Percentiles rank a stretch among this genome's conserved stretches.
phyloP scores from a whole-genome alignment of 2,113 vertebrate species.

The Chrysemys picta region DNA sequence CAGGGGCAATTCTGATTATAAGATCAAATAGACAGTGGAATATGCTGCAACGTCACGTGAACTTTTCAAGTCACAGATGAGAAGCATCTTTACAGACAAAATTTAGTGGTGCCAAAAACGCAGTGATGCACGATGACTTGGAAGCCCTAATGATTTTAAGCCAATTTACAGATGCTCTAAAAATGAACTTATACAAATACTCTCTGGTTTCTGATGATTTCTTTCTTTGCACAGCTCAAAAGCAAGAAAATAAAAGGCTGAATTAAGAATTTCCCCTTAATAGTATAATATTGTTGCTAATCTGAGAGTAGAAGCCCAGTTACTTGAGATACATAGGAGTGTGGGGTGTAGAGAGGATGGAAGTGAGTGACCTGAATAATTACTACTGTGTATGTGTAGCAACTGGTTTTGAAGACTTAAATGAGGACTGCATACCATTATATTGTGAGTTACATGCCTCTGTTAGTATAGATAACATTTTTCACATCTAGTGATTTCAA shows the following conservation, averaged over 20 bases:
- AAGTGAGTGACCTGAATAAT: slow-evolving; percentile 39
- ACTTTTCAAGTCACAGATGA: slow-evolving; percentile 13
- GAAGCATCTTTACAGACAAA: slow-evolving; percentile 20
- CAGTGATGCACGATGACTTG: background rate
- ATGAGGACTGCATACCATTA: background rate
- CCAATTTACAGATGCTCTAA: background rate
- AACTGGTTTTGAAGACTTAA: slow-evolving; percentile 28
- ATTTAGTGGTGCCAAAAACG: background rate
- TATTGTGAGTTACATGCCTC: slow-evolving; percentile 2
- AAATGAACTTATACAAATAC: background rate
- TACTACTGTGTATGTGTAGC: slow-evolving; percentile 32
- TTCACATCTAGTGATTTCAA: slow-evolving; percentile 28
- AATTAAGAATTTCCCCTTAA: slow-evolving; percentile 4
- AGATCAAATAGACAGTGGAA: slow-evolving; percentile 13
- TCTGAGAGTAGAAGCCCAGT: slow-evolving; percentile 31
- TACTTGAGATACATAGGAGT: slow-evolving; percentile 22
- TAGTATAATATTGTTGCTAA: background rate
- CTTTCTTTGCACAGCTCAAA: background rate
- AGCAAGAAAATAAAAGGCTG: background rate
- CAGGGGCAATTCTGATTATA: background rate
- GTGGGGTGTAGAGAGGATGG: slow-evolving; percentile 39
- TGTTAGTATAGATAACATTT: slow-evolving; percentile 44
- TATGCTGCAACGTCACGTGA: background rate
- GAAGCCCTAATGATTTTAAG: background rate
- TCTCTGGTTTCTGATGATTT: background rate